These are phyloP conservation scores for Osmoderma eremita DNA, from an alignment of 2,888 invertebrate species.

Conservation along the genomic window DNA sequence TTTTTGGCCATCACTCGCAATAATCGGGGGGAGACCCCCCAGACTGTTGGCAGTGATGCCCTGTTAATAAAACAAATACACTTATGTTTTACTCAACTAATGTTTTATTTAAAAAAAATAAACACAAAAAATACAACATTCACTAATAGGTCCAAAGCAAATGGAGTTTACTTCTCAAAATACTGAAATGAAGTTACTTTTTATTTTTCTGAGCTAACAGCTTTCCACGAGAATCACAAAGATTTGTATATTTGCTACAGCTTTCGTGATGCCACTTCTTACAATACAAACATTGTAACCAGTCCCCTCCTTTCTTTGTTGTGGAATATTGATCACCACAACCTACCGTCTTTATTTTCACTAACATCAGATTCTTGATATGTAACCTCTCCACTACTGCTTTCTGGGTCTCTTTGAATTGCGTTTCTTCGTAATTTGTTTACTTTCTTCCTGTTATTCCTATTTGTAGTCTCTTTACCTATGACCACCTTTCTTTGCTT, in stretches of 20 bases:
- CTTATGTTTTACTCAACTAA: too few species aligned
- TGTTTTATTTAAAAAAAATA: too few species aligned
- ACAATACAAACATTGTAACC: not conserved
- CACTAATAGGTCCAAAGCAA: too few species aligned
- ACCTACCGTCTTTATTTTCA: not conserved
- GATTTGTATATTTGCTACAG: not conserved
- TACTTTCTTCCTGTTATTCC: not conserved
- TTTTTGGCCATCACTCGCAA: too few species aligned
- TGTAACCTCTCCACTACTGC: not conserved
- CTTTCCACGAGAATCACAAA: not conserved
- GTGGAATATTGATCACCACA: not conserved
- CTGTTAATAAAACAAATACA: too few species aligned
- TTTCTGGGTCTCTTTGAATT: not conserved
- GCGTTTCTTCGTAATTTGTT: too few species aligned
- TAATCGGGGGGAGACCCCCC: too few species aligned
- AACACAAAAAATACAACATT: too few species aligned
- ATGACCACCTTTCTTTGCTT: not conserved
- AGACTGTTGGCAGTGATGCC: too few species aligned
- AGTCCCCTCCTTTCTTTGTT: not conserved
- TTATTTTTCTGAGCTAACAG: not conserved
- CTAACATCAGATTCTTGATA: too few species aligned
- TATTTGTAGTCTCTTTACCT: not conserved
- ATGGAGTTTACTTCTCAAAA: too few species aligned
- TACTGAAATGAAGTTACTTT: too few species aligned
- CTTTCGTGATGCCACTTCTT: not conserved